Conservation (phyloP, 1,140 invertebrate genomes). For the Hetaerina americana region DNA sequence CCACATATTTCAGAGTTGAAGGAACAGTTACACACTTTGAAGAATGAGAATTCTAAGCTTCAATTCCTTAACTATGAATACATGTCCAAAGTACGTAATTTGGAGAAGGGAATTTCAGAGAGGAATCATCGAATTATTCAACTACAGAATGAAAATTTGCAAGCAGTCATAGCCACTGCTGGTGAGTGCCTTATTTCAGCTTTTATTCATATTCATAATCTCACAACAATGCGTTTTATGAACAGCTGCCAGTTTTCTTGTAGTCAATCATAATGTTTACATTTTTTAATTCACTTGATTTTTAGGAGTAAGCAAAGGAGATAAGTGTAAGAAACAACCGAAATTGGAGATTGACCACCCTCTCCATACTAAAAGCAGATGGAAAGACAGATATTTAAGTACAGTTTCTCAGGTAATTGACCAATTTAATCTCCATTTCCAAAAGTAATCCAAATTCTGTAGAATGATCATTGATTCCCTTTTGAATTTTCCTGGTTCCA, state of each 20-base stretch:
- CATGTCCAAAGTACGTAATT: slow-evolving; percentile 36
- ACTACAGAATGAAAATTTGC: slow-evolving; percentile 41
- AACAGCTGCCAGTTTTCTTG: no score
- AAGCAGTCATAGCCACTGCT: slow-evolving; percentile 26
- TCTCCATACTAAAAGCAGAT: background rate
- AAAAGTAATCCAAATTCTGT: background rate
- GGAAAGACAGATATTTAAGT: background rate
- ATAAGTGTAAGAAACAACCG: background rate
- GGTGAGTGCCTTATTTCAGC: background rate
- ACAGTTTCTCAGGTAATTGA: background rate
- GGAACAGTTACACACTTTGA: slow-evolving; percentile 37
- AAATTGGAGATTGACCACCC: background rate
- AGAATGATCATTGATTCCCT: background rate
- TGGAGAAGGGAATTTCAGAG: slow-evolving; percentile 39
- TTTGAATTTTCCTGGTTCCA: no score
- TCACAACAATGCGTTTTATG: no score
- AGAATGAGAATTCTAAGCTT: slow-evolving; percentile 42
- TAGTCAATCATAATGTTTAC: no score
- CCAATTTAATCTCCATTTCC: background rate
- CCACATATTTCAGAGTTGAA: slow-evolving; percentile 38
- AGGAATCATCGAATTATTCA: slow-evolving; percentile 41
- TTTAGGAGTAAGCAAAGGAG: background rate
- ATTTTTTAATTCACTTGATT: background rate
- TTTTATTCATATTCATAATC: background rate
- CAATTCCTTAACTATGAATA: slow-evolving; percentile 41